Percentiles rank a stretch among this genome's conserved stretches.
Conservation (phyloP, 2,888 invertebrate species). For the Parascotia fuliginaria region DNA sequence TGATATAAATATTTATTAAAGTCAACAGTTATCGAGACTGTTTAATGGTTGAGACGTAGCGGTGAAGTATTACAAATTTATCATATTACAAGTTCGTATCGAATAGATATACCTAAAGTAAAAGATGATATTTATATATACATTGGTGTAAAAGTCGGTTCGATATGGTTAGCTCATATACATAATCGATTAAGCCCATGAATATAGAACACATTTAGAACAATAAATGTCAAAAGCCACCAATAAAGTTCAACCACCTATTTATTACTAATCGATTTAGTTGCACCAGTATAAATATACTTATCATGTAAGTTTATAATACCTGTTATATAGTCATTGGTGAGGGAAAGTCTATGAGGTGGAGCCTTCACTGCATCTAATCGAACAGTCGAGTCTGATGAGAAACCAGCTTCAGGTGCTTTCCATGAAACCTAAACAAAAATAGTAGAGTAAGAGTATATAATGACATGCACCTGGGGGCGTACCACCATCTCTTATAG, state of each 20-base stretch:
- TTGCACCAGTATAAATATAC: too few species aligned
- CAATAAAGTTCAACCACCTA: conserved; percentile 30
- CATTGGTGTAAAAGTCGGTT: background rate
- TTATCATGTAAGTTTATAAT: conserved; percentile 17
- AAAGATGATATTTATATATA: background rate
- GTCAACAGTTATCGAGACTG: too few species aligned
- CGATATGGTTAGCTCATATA: background rate
- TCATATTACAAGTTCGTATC: too few species aligned
- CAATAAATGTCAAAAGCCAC: conserved; percentile 27
- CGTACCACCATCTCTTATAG: too few species aligned
- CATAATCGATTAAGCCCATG: conserved; percentile 25
- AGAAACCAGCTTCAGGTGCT: conserved; percentile 76
- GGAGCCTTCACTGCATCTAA: conserved; percentile 69
- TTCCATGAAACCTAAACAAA: conserved; percentile 76
- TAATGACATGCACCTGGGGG: too few species aligned
- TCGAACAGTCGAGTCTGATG: conserved; percentile 73
- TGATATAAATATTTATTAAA: too few species aligned
- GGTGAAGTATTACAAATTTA: too few species aligned
- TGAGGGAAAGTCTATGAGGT: conserved; percentile 80
- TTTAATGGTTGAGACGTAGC: too few species aligned
- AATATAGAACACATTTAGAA: conserved; percentile 12
- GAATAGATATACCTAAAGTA: too few species aligned
- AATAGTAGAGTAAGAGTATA: too few species aligned
- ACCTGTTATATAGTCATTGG: conserved; percentile 84
- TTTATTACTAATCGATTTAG: conserved; percentile 16